phyloP scores from a whole-genome alignment of 2,113 vertebrate genomes.

The Psittacara wagleri region DNA sequence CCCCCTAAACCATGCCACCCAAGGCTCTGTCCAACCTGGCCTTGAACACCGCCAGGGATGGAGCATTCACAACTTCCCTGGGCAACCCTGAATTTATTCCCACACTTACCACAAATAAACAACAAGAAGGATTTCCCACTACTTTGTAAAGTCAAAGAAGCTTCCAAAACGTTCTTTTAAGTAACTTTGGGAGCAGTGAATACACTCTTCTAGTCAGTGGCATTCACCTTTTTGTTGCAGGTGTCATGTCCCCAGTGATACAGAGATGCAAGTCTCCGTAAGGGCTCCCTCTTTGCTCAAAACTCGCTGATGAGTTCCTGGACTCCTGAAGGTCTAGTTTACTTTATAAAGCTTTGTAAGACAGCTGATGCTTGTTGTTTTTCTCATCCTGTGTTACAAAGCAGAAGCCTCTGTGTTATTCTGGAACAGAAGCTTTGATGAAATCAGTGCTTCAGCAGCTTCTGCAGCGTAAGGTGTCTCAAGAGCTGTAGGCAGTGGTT shows the following conservation, averaged over 20 bases:
- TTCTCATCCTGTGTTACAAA: neutral
- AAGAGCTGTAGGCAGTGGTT: neutral
- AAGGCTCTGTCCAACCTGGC: no score
- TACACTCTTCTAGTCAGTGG: neutral
- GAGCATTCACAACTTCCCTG: no score
- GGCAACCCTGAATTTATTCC: neutral
- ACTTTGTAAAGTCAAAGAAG: neutral
- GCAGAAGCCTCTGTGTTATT: neutral
- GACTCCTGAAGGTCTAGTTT: neutral
- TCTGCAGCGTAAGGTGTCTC: no score
- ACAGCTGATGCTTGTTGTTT: neutral
- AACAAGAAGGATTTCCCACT: neutral
- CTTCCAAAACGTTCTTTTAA: neutral
- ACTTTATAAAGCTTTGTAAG: neutral
- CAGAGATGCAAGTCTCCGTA: neutral
- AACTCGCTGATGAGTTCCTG: neutral
- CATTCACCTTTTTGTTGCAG: neutral
- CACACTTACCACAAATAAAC: neutral
- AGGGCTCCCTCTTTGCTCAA: neutral
- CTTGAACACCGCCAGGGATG: no score
- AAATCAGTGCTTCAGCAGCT: neutral
- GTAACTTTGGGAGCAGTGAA: neutral
- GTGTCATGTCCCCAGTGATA: neutral
- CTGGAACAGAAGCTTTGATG: neutral
- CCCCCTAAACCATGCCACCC: no score